These are phyloP conservation scores for Maniola hyperantus DNA, from an alignment of 2,888 invertebrate genomes.

Conservation along the genomic window DNA sequence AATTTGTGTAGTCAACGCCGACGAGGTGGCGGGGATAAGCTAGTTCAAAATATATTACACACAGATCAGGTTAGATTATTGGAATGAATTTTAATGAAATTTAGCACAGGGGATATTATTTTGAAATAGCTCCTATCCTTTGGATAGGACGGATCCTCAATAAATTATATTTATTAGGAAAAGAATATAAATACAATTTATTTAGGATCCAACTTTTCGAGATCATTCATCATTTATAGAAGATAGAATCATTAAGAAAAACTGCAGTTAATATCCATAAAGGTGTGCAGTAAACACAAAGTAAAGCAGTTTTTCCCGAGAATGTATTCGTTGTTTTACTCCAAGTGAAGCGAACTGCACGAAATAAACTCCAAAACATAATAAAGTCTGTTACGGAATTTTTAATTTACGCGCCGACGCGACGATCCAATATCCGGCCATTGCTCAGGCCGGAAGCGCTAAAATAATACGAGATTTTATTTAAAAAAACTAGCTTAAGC, in stretches of 20 bases:
- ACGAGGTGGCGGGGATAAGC: no score
- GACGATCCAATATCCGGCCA: constrained; percentile 41
- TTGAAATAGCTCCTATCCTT: no score
- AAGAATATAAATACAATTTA: no score
- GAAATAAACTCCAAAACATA: constrained; percentile 58
- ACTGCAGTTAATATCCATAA: not conserved
- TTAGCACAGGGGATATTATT: not conserved
- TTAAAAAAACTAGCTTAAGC: no score
- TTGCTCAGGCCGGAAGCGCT: constrained; percentile 29
- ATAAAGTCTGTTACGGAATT: constrained; percentile 47
- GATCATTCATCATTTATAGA: no score
- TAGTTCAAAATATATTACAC: no score
- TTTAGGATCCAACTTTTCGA: not conserved
- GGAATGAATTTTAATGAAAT: not conserved
- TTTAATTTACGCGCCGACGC: constrained; percentile 45
- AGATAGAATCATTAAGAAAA: no score
- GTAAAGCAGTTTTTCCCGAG: not conserved
- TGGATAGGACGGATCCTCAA: no score
- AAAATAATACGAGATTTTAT: constrained; percentile 35
- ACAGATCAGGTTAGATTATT: not conserved
- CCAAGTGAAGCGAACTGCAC: constrained; percentile 30
- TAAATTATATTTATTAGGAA: no score
- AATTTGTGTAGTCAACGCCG: no score
- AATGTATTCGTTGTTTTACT: constrained; percentile 27
- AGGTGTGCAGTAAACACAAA: not conserved